Conservation (phyloP, 2,888 invertebrate genomes). For the Volucella inflata region DNA sequence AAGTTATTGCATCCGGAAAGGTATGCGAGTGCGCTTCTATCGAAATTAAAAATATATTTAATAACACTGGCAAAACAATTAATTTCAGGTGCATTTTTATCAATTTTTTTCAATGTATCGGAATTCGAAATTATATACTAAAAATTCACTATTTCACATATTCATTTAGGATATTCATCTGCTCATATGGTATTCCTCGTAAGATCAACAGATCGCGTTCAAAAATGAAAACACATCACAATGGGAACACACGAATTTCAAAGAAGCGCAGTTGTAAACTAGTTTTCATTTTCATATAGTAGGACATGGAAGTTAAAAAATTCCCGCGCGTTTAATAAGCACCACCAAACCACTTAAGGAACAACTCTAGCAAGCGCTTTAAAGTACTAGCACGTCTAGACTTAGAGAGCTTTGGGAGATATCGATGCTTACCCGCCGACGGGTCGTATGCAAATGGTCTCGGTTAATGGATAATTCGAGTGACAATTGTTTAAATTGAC, state of each 20-base stretch:
- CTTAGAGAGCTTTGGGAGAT: constrained; percentile 38
- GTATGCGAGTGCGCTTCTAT: constrained; percentile 38
- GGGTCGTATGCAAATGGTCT: constrained; percentile 72
- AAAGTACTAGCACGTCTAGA: constrained; percentile 27
- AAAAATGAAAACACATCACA: constrained; percentile 51
- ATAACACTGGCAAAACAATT: constrained; percentile 46
- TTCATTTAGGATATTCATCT: constrained; percentile 46
- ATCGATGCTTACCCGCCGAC: constrained; percentile 67
- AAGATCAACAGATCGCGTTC: constrained; percentile 18
- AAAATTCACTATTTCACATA: constrained; percentile 40
- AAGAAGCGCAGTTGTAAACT: constrained; percentile 55
- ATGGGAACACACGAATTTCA: constrained; percentile 57
- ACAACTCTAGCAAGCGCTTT: constrained; percentile 47
- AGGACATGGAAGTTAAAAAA: constrained; percentile 61
- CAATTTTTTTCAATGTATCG: constrained; percentile 44
- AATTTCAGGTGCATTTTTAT: constrained; percentile 63
- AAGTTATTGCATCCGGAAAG: constrained; percentile 46
- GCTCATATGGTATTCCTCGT: constrained; percentile 32
- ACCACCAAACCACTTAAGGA: constrained; percentile 27
- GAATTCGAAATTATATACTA: constrained; percentile 39
- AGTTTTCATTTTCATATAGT: constrained; percentile 69
- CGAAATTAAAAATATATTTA: constrained; percentile 48
- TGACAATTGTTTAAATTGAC: constrained; percentile 72
- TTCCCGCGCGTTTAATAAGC: constrained; percentile 11
- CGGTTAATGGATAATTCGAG: constrained; percentile 72